Percentiles rank a stretch among this genome's conserved stretches.
Evolutionary conservation across 1,140 invertebrate genomes (phyloP).

Genomic region (Drosophila rufa): DNA sequence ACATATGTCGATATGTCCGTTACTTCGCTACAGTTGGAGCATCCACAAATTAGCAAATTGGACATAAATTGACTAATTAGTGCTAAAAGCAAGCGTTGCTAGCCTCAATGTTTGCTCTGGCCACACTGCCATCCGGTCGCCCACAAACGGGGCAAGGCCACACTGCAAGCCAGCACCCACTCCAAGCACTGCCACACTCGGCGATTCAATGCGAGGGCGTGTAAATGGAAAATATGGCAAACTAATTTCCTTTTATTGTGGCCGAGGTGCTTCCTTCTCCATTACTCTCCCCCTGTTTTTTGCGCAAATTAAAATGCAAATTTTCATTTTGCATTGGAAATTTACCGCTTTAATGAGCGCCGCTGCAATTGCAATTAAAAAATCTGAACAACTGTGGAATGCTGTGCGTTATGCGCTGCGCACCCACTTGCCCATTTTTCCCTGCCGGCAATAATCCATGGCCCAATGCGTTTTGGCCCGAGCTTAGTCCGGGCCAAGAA

Average conservation of each 20-base stretch:
- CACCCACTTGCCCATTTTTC: constrained; percentile 10
- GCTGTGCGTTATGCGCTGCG: background rate
- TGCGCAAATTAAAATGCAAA: constrained; percentile 51
- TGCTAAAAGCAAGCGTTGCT: constrained; percentile 60
- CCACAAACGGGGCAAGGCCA: background rate
- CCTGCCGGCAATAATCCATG: constrained; percentile 60
- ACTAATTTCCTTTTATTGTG: constrained; percentile 65
- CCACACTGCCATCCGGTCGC: constrained; percentile 3
- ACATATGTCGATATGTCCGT: constrained; percentile 31
- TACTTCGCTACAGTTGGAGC: constrained; percentile 22
- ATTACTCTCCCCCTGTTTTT: background rate
- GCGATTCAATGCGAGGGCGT: constrained; percentile 15
- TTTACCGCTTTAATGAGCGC: constrained; percentile 62
- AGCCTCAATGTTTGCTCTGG: constrained; percentile 45
- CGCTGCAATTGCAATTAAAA: constrained; percentile 67
- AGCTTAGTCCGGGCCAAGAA: constrained; percentile 30
- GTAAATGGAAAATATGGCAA: constrained; percentile 49
- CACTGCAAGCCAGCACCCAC: background rate
- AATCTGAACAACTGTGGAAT: constrained; percentile 31
- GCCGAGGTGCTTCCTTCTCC: background rate
- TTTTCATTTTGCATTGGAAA: constrained; percentile 56
- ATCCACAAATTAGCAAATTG: constrained; percentile 75
- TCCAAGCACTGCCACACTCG: background rate
- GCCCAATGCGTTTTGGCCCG: constrained; percentile 44
- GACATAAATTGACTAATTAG: constrained; percentile 76